Evolutionary conservation across 2,888 invertebrate species (phyloP).

Genomic region (Agrochola macilenta): DNA sequence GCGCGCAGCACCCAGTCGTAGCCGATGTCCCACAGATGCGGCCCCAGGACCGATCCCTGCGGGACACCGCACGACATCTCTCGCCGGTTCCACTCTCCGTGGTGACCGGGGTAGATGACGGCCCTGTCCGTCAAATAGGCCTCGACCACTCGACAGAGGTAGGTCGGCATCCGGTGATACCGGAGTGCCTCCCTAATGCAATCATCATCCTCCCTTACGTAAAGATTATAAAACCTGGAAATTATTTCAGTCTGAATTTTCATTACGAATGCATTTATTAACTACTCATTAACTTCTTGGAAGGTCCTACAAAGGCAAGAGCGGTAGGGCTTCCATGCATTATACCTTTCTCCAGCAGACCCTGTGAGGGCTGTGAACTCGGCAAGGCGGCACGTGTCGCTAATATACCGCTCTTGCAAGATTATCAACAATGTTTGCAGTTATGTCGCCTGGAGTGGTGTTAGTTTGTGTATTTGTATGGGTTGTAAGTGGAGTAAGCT

Average conservation of each 20-base stretch:
- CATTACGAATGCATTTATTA: neutral
- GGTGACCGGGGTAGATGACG: too few species aligned
- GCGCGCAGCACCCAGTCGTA: too few species aligned
- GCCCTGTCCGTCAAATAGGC: too few species aligned
- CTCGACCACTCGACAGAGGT: too few species aligned
- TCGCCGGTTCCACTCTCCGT: too few species aligned
- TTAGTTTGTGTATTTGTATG: neutral
- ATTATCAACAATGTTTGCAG: slow-evolving; percentile 45
- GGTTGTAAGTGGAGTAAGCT: neutral
- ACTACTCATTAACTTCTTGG: neutral
- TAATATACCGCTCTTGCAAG: slow-evolving; percentile 24
- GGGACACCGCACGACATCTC: too few species aligned
- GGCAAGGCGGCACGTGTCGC: slow-evolving; percentile 38
- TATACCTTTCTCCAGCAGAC: neutral
- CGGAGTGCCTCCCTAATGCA: too few species aligned
- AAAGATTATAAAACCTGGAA: neutral
- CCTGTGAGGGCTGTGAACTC: slow-evolving; percentile 16
- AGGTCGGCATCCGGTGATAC: too few species aligned
- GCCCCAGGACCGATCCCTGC: too few species aligned
- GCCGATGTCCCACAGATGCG: too few species aligned
- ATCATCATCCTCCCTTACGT: neutral
- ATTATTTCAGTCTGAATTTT: neutral
- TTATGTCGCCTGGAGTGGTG: slow-evolving; percentile 9
- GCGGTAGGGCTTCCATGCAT: slow-evolving; percentile 12
- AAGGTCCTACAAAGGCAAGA: neutral